Evolutionary conservation across 2,113 vertebrate genomes (phyloP).

Genomic region (Eretmochelys imbricata): DNA sequence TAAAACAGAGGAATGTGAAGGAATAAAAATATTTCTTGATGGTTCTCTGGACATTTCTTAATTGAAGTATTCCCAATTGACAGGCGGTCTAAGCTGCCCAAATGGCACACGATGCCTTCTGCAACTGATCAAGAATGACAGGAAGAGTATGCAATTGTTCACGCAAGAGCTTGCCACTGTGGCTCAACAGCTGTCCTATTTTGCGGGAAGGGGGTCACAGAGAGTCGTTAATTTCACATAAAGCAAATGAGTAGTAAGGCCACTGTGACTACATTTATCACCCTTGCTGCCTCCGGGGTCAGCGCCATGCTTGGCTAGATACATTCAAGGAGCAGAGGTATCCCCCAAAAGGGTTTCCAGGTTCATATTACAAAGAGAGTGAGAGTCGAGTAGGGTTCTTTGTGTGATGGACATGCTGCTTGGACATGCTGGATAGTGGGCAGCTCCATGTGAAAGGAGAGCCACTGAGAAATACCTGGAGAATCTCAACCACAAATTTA

Average conservation of each 20-base stretch:
- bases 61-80: neutral
- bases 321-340: neutral
- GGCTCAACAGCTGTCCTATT: neutral
- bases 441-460: neutral
- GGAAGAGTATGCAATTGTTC: neutral
- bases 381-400: neutral
- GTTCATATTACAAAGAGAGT: neutral
- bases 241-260: neutral
- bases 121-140: neutral
- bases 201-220: neutral
- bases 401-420: neutral
- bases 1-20: neutral
- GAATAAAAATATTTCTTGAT: neutral
- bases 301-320: neutral
- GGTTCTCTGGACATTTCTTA: neutral
- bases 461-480: neutral
- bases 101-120: neutral
- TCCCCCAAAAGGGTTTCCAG: neutral
- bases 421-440: neutral
- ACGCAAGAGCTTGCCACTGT: neutral
- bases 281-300: neutral
- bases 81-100: neutral
- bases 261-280: neutral
- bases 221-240: neutral
- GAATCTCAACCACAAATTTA: neutral